Conservation (phyloP, 2,113 vertebrate species). For the Trinectes maculatus region DNA sequence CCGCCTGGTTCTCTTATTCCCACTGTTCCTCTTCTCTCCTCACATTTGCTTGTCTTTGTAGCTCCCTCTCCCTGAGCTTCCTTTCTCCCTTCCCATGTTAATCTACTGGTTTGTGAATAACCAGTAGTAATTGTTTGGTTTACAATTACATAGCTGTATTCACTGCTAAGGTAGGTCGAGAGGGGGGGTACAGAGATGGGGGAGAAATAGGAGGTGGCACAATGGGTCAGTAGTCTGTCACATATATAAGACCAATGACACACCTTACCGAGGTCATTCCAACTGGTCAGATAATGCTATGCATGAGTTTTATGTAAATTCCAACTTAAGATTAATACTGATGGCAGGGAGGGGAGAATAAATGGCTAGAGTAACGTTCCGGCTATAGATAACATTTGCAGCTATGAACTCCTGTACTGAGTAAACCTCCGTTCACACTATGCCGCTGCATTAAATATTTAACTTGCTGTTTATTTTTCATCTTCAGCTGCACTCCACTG, state of each 20-base stretch:
- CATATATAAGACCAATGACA: conserved; percentile 1
- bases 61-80: conserved; percentile 42
- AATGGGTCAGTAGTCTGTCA: not conserved
- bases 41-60: conserved; percentile 23
- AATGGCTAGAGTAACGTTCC: not conserved
- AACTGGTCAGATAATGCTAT: conserved; percentile 5
- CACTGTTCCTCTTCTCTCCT: conserved; percentile 35
- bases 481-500: not conserved
- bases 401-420: not conserved
- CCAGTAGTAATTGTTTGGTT: conserved; percentile 85
- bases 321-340: conserved; percentile 8
- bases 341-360: not conserved
- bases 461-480: not conserved
- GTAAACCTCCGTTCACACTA: not conserved
- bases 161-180: conserved; percentile 19
- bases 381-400: not conserved
- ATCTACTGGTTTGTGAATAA: conserved; percentile 79
- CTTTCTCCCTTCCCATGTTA: conserved; percentile 59
- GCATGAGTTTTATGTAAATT: conserved; percentile 16
- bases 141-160: conserved; percentile 80
- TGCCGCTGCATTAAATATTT: not conserved
- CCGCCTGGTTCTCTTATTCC: conserved; percentile 39
- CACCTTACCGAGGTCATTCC: conserved; percentile 14
- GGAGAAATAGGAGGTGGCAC: not conserved
- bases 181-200: conserved; percentile 14